phyloP scores from a whole-genome alignment of 2,797 vertebrate species.

The Epinephelus coioides region DNA sequence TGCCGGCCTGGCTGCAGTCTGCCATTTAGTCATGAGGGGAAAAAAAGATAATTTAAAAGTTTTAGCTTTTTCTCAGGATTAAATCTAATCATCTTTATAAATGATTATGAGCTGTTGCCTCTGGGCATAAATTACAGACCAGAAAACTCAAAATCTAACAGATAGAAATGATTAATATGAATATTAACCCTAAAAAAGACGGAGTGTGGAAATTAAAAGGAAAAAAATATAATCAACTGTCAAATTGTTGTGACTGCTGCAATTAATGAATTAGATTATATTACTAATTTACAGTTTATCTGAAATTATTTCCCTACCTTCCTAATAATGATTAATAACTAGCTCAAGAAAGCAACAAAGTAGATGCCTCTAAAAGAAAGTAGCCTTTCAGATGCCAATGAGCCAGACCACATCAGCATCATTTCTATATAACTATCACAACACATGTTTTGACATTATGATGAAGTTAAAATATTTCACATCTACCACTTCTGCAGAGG shows the following conservation, averaged over 20 bases:
- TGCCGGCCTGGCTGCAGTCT: slow-evolving; percentile 15
- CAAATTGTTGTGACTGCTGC: neutral
- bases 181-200: neutral
- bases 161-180: neutral
- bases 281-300: neutral
- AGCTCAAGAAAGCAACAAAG: too few species aligned
- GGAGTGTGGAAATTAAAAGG: neutral
- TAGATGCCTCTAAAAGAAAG: too few species aligned
- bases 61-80: slow-evolving; percentile 18
- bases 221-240: neutral
- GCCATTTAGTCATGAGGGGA: neutral
- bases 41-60: slow-evolving; percentile 15
- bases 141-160: neutral
- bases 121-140: neutral
- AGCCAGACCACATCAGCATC: neutral
- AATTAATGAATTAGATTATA: neutral
- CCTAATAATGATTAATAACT: too few species aligned
- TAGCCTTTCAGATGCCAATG: neutral
- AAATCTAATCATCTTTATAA: slow-evolving; percentile 13
- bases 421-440: too few species aligned
- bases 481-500: too few species aligned
- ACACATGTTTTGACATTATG: too few species aligned
- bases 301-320: neutral
- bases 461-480: too few species aligned
- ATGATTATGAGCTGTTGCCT: slow-evolving; percentile 7